These are phyloP conservation scores for Drosophila neonasuta DNA, from an alignment of 2,888 invertebrate genomes.

Conservation along the genomic window DNA sequence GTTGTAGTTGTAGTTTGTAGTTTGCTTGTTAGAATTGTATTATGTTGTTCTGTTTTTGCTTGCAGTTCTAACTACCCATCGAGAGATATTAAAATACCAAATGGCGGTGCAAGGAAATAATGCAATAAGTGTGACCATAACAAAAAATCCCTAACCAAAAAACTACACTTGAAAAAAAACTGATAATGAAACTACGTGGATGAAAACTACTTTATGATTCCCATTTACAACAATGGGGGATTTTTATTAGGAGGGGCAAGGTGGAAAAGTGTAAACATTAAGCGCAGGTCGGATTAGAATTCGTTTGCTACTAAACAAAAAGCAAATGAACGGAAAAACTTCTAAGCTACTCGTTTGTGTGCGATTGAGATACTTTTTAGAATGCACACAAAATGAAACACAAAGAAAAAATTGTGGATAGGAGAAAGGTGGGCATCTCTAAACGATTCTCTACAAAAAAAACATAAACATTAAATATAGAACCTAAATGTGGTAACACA, in stretches of 20 bases:
- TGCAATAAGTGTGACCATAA: conserved; percentile 24
- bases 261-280: conserved; percentile 36
- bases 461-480: conserved; percentile 60
- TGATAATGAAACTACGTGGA: conserved; percentile 6
- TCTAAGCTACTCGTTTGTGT: conserved; percentile 50
- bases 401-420: conserved; percentile 25
- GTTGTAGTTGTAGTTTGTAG: conserved; percentile 12
- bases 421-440: conserved; percentile 48
- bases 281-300: conserved; percentile 16
- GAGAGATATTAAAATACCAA: conserved; percentile 19
- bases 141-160: conserved; percentile 7
- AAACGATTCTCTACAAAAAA: conserved; percentile 35
- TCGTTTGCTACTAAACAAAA: conserved; percentile 15
- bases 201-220: conserved; percentile 23
- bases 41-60: conserved; percentile 32
- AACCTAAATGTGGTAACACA: conserved; percentile 49
- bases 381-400: conserved; percentile 31
- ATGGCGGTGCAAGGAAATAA: conserved; percentile 44
- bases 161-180: conserved; percentile 4
- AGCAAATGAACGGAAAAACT: conserved; percentile 13
- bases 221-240: conserved; percentile 20
- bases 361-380: conserved; percentile 16
- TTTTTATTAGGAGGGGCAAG: background rate
- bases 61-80: conserved; percentile 38
- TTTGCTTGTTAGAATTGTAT: conserved; percentile 27